Base-by-base conservation (phyloP, 1,140 invertebrate species). In the Eulimnadia texana region DNA sequence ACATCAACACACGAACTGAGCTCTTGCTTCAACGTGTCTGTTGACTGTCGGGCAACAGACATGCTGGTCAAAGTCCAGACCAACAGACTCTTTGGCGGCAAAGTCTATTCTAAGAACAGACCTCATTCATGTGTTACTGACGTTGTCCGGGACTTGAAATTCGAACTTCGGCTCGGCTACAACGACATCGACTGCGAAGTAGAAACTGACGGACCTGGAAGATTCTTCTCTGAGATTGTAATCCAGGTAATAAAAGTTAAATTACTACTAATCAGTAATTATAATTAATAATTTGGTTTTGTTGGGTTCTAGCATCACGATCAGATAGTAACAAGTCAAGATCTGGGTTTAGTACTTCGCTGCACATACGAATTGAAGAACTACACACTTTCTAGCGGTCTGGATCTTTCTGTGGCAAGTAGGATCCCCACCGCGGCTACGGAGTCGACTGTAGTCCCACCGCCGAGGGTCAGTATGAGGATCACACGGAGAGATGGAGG, bases 331-430 rank as follows among this genome's bases (percentile, higher is more conserved):
- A 79, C 78, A 25, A 76, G 75, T 47, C 71, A 75, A 57, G 78
- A 79, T 69, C 61, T 79, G 16, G 78, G 77, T 1, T 68, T 79
- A 13, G 72, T 74, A 11, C 71, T 79, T 3, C 69, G 76, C 54
- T 79, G 78, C 66, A 74, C 77, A 13, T 79, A 78, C 63, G 74
- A 77, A 60, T 65, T 79, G 27, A 69, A 74, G 47, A 78, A 79
- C 64, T 70, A 72, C 52, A 78, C 74, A 63, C 70, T 79, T 0
- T 68, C 71, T 25, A 77, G 78, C 64, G 71, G 69, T 6, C 68
- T 76, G 20, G 71, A 76, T 54, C 65, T 75, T 22, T 67, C 69
- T 47, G 72, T 76, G 11, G 70, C 66, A 22, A 72, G 72, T 24
- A 66, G 68, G 23, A 64, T 70, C 42, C 66, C 67, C 13, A 67